phyloP scores from a whole-genome alignment of 2,888 invertebrate genomes.

The Polydrusus pterygomalis region DNA sequence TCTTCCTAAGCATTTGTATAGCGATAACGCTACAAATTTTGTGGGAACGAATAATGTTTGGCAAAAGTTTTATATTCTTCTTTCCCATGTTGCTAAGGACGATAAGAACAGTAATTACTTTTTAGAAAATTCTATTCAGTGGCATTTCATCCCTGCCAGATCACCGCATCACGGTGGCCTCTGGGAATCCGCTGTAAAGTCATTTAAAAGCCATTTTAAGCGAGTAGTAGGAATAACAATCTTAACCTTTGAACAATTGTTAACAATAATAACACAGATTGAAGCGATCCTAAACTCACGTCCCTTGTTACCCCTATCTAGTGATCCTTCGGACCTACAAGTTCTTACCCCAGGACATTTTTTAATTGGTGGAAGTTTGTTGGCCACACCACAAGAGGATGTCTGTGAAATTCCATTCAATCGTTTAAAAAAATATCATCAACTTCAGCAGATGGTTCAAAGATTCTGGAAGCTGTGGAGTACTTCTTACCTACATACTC shows the following conservation, averaged over 20 bases:
- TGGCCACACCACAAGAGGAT: conserved; percentile 52
- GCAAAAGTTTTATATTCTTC: not conserved
- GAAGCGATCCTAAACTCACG: conserved; percentile 62
- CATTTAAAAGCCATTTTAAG: conserved; percentile 29
- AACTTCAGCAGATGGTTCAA: conserved; percentile 55
- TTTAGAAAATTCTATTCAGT: conserved; percentile 24
- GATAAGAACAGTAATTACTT: conserved; percentile 23
- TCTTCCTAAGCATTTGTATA: not conserved
- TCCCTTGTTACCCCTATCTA: conserved; percentile 56
- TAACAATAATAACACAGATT: conserved; percentile 58
- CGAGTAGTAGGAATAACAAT: conserved; percentile 7
- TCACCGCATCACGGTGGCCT: conserved; percentile 39
- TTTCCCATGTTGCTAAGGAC: not conserved
- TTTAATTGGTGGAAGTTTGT: conserved; percentile 36
- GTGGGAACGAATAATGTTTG: conserved; percentile 10
- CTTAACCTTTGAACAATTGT: conserved; percentile 58
- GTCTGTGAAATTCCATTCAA: conserved; percentile 41
- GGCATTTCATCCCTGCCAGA: conserved; percentile 41
- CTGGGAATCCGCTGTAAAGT: conserved; percentile 37
- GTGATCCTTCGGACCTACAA: conserved; percentile 49
- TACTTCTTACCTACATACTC: conserved; percentile 57
- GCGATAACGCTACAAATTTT: conserved; percentile 27
- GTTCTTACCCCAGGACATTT: conserved; percentile 56
- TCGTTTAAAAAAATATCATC: conserved; percentile 56
- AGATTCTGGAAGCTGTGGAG: conserved; percentile 57